Conservation (phyloP, 2,113 vertebrate genomes). For the Carlito syrichta region DNA sequence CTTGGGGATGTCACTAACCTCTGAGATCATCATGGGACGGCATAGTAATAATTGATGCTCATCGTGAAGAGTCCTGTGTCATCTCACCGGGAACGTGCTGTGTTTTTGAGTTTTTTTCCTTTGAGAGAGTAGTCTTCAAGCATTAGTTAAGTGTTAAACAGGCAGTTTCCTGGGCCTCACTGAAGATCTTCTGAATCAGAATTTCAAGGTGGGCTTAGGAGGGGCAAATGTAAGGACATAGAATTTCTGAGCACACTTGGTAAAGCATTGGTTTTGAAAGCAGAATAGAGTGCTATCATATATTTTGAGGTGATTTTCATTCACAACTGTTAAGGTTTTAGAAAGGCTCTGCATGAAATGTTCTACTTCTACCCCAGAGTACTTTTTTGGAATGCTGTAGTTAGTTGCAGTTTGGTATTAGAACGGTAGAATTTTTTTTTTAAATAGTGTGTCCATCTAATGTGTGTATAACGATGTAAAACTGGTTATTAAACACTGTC, state of each 20-base stretch:
- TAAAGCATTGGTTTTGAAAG: neutral
- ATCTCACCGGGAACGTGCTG: neutral
- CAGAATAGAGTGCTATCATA: accelerated
- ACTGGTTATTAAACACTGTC: neutral
- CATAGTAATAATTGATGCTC: neutral
- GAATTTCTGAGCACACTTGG: neutral
- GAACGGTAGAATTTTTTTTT: neutral
- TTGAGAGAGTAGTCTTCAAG: neutral
- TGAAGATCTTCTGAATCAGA: neutral
- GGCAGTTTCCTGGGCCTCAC: neutral
- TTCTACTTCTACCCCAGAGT: neutral
- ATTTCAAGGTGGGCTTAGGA: neutral
- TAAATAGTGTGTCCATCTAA: neutral
- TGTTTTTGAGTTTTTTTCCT: neutral
- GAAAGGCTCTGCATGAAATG: neutral
- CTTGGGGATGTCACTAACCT: neutral
- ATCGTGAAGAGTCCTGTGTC: neutral
- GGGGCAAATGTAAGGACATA: neutral
- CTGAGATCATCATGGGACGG: neutral
- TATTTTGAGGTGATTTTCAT: neutral
- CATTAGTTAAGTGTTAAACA: neutral
- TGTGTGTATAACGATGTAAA: neutral
- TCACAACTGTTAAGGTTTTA: neutral
- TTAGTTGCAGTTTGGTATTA: neutral
- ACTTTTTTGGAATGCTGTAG: neutral